Conservation (phyloP, 2,113 vertebrate genomes). For the Zosterops borbonicus region DNA sequence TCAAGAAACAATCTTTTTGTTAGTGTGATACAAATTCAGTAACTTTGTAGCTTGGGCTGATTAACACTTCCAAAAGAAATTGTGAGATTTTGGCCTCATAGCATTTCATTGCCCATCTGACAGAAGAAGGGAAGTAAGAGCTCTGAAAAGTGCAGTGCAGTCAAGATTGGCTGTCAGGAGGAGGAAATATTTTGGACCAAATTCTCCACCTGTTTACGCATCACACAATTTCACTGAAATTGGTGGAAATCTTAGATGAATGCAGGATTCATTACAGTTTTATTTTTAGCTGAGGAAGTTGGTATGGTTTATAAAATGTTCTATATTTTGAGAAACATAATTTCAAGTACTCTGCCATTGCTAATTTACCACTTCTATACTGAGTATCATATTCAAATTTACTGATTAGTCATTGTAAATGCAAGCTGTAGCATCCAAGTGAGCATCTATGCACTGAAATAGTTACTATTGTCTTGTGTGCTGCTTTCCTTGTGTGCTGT, state of each 20-base stretch:
- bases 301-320: constrained; percentile 3
- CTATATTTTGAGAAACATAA: constrained; percentile 57
- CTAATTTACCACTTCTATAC: constrained; percentile 54
- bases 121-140: not conserved
- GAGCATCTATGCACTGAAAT: constrained; percentile 35
- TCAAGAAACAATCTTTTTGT: not conserved
- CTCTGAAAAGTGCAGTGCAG: not conserved
- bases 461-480: constrained; percentile 40
- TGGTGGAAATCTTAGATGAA: not conserved
- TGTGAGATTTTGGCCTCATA: not conserved
- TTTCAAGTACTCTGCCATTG: constrained; percentile 44
- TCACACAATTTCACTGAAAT: not conserved
- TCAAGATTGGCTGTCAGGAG: not conserved
- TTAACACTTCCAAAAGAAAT: not conserved
- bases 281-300: constrained; percentile 55
- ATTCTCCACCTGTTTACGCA: constrained; percentile 35
- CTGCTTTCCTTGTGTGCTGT: not conserved
- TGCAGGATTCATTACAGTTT: not conserved
- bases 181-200: constrained; percentile 25
- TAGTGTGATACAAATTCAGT: not conserved
- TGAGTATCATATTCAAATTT: constrained; percentile 42
- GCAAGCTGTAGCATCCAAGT: constrained; percentile 17
- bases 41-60: not conserved
- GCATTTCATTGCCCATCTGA: not conserved
- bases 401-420: constrained; percentile 63